phyloP scores from a whole-genome alignment of 2,888 invertebrate genomes.

The Erebia palarica region DNA sequence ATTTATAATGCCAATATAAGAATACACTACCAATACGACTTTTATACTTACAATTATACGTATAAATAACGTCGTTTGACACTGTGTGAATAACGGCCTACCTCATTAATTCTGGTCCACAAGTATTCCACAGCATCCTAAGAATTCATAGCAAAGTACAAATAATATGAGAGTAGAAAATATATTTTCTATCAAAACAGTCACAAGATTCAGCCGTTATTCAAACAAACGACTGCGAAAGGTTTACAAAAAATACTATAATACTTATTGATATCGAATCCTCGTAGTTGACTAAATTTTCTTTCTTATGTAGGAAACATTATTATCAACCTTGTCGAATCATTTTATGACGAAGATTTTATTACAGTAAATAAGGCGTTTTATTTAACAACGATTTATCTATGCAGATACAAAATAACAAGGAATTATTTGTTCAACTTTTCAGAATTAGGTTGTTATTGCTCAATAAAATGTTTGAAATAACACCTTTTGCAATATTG shows the following conservation, averaged over 20 bases:
- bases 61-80: constrained; percentile 1
- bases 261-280: constrained; percentile 12
- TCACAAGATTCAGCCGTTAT: background rate
- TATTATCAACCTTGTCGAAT: background rate
- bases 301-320: background rate
- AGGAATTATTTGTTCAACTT: no score
- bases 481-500: no score
- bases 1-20: constrained; percentile 19
- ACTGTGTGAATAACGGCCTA: constrained; percentile 1
- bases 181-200: constrained; percentile 1
- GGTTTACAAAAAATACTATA: constrained; percentile 15
- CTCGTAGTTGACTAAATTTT: constrained; percentile 8
- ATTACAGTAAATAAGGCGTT: no score
- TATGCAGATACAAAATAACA: no score
- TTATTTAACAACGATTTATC: no score
- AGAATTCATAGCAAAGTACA: background rate
- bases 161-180: background rate
- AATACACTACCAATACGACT: constrained; percentile 4
- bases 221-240: constrained; percentile 3
- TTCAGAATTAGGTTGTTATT: no score
- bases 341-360: background rate
- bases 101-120: constrained; percentile 5
- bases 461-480: no score
- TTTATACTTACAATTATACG: constrained; percentile 13
- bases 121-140: background rate